Evolutionary conservation across 2,888 invertebrate genomes (phyloP), one percentile per base, ranked within the genome.

Genomic region (Euzetes globulus): DNA sequence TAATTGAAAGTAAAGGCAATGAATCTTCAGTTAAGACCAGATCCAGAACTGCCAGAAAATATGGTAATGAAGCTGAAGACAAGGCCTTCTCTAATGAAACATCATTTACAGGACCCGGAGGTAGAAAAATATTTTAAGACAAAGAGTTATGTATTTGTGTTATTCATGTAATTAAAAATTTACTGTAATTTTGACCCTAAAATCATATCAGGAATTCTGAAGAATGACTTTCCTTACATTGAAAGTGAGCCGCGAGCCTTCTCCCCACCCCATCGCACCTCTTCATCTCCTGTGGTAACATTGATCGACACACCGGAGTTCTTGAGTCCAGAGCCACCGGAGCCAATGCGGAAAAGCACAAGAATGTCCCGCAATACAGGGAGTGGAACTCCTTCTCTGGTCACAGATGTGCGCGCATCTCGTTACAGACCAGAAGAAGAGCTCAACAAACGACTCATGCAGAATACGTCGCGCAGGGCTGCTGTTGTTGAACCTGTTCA

Each of bases 21-120:
- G 74, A 76, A 25, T 65, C 58, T 5, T 75, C 52, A 17, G 68
- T 76, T 6, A 58, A 72, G 29, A 76, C 76, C 22, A 60, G 68
- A 70, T 75, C 76, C 11, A 13, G 71, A 70, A 70, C 75, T 17
- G 70, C 50, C 27, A 63, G 76, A 17, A 50, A 75, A 22, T 75
- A 68, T 58, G 63, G 47, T 17, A 27, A 27, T 22, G 72, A 72
- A 47, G 25, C n/a, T 0, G 41, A 72, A 41, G 58, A 72, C 15
- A 70, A 47, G 22, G 25, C 70, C n/a, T 47, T 70, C 17, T 27
- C 70, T 25, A 70, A 25, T 47, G 70, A 70, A 19, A 47, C 47
- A 25, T 15, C 41, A 25, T 70, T 70, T 70, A n/a, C 37, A 11
- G 70, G 70, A 63, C 22, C 37, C 29, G 45, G 29, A 72, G 47